Percentiles rank a stretch among this genome's conserved stretches.
These are phyloP conservation scores for Zapornia atra DNA, from an alignment of 2,113 vertebrate species.

Conservation along the genomic window DNA sequence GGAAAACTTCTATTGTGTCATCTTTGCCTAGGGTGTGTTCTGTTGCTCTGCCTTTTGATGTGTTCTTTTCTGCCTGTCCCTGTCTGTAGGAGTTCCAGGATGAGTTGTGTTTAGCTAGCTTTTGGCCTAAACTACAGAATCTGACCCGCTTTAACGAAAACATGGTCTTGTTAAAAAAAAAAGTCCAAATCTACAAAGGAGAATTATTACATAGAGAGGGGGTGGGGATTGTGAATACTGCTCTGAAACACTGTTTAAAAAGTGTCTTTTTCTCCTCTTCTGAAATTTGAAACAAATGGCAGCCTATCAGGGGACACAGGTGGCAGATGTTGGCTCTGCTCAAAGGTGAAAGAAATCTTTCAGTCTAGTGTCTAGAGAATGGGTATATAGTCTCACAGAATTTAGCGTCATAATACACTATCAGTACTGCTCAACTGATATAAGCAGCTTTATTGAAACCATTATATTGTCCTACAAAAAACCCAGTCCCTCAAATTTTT, in stretches of 20 bases:
- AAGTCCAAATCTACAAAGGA: neutral
- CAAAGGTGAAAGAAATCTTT: slow-evolving; percentile 31
- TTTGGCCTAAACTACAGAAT: neutral
- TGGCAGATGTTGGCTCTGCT: neutral
- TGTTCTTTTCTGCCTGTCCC: neutral
- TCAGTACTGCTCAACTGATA: neutral
- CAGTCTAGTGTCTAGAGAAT: neutral
- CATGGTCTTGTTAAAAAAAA: neutral
- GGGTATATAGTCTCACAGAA: neutral
- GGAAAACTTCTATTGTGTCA: neutral
- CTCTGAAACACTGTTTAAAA: neutral
- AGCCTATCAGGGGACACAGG: neutral
- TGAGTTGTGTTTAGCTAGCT: neutral
- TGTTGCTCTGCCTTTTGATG: neutral
- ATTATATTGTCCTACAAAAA: neutral
- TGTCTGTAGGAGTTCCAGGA: neutral
- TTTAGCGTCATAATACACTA: neutral
- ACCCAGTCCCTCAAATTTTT: neutral
- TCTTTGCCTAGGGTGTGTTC: neutral
- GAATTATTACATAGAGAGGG: neutral
- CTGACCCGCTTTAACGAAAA: neutral
- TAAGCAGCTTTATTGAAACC: neutral
- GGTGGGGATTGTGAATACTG: neutral
- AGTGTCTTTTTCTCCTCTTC: neutral
- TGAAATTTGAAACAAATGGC: neutral